Evolutionary conservation across 2,888 invertebrate species (phyloP).

Genomic region (Philaethria dido): DNA sequence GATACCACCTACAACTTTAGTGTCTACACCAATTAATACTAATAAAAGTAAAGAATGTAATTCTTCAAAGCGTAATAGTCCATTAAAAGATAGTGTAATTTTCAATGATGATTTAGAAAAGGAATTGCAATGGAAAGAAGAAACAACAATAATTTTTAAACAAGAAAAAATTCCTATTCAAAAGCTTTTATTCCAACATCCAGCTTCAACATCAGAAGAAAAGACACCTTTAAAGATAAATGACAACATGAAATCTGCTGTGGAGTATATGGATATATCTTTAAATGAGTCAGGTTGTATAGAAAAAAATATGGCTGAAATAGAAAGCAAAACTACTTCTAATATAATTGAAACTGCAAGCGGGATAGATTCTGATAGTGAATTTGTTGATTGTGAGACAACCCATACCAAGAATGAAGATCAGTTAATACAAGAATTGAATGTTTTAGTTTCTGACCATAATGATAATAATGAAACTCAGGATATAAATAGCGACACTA

Average conservation of each 20-base stretch:
- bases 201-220: conserved; percentile 22
- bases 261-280: conserved; percentile 74
- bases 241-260: conserved; percentile 53
- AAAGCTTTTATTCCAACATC: conserved; percentile 61
- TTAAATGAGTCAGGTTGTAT: conserved; percentile 57
- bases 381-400: conserved; percentile 77
- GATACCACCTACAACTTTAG: conserved; percentile 47
- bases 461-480: neutral
- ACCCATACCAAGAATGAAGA: conserved; percentile 65
- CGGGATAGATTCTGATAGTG: conserved; percentile 66
- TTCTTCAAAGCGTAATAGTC: conserved; percentile 63
- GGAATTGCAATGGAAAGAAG: conserved; percentile 76
- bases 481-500: neutral
- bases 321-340: conserved; percentile 36
- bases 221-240: conserved; percentile 34
- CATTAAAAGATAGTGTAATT: conserved; percentile 68
- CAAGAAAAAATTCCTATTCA: conserved; percentile 72
- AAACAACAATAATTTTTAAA: conserved; percentile 69
- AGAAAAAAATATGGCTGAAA: conserved; percentile 56
- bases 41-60: conserved; percentile 56
- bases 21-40: conserved; percentile 66
- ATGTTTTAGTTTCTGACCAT: neutral
- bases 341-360: conserved; percentile 42
- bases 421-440: neutral
- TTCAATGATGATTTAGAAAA: conserved; percentile 75